Conservation (phyloP, 2,797 vertebrate species). For the Cossypha niveicapilla region DNA sequence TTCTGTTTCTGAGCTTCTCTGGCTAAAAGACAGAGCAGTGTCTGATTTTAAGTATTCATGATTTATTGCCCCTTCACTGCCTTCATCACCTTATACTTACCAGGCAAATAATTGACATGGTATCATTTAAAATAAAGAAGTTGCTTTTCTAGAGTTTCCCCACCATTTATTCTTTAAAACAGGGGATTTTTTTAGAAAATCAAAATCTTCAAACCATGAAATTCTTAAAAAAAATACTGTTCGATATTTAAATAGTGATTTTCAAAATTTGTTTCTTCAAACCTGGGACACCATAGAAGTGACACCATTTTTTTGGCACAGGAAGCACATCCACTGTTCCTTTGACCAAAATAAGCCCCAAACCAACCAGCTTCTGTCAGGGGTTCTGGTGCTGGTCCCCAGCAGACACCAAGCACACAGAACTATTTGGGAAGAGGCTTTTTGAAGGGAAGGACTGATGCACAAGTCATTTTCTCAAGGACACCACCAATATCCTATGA, state of each 20-base stretch:
- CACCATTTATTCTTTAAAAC: background rate
- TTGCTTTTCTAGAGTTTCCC: background rate
- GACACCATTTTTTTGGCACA: background rate
- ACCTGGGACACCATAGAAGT: background rate
- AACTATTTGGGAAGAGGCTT: background rate
- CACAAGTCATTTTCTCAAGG: conserved; percentile 29
- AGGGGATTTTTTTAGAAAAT: background rate
- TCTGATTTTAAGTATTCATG: background rate
- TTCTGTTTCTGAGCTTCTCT: background rate
- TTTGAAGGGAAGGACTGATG: background rate
- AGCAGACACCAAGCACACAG: background rate
- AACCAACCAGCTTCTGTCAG: background rate
- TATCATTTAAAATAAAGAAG: background rate
- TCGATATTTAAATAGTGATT: background rate
- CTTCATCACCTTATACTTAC: background rate
- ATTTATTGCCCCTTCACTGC: background rate
- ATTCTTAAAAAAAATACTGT: background rate
- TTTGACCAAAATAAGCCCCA: background rate
- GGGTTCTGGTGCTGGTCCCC: background rate
- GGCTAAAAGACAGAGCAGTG: background rate
- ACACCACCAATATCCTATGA: background rate
- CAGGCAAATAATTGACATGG: background rate
- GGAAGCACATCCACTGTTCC: background rate
- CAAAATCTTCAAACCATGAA: background rate
- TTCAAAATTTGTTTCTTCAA: background rate